These are phyloP conservation scores for Ennomos quercinarius DNA, from an alignment of 2,888 invertebrate species.

Conservation along the genomic window DNA sequence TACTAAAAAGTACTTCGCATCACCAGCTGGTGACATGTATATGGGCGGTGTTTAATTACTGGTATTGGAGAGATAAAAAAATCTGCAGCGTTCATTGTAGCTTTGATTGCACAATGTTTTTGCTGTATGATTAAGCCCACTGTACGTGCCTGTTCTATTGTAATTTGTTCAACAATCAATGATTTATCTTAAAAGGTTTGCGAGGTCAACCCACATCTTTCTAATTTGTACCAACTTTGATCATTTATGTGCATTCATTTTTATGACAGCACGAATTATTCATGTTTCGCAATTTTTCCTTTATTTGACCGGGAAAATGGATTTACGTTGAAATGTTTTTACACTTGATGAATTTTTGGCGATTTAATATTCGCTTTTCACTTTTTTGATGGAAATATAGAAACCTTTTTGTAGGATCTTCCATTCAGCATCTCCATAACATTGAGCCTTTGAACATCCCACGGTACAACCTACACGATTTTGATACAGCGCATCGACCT, in stretches of 20 bases:
- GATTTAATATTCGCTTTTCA: too few species aligned
- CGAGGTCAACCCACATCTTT: too few species aligned
- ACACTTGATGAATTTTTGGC: conserved; percentile 8
- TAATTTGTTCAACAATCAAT: conserved; percentile 6
- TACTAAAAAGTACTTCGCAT: conserved; percentile 15
- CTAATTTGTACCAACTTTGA: too few species aligned
- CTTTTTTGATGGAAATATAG: conserved; percentile 1
- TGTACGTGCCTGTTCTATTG: background rate
- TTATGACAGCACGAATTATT: background rate
- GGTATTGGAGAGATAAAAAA: conserved; percentile 16
- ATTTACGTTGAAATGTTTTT: background rate
- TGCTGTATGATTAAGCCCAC: background rate
- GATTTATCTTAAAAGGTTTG: background rate
- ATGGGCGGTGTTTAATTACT: conserved; percentile 19
- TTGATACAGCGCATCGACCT: conserved; percentile 4
- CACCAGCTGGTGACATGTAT: conserved; percentile 12
- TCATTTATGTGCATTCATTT: too few species aligned
- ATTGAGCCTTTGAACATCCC: conserved; percentile 8
- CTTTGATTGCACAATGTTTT: conserved; percentile 11
- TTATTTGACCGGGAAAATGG: too few species aligned
- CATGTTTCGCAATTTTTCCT: background rate
- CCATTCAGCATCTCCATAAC: background rate
- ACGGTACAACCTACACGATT: conserved; percentile 17
- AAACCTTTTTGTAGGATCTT: conserved; percentile 2
- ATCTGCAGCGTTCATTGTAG: background rate